Conservation (phyloP, 1,140 invertebrate genomes). For the Conopomorpha cramerella region DNA sequence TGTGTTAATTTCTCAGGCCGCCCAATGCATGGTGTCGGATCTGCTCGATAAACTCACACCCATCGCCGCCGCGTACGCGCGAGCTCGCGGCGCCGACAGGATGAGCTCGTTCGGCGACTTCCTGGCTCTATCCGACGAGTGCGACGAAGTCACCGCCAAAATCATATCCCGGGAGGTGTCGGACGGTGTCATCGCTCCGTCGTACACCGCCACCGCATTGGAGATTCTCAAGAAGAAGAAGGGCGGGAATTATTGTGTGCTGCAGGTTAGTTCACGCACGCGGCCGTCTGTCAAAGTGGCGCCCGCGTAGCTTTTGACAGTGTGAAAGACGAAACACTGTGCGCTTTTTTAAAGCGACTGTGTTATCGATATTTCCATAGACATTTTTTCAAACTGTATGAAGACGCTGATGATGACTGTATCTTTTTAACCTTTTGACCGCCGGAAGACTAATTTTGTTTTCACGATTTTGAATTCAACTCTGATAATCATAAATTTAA, state of each 20-base stretch:
- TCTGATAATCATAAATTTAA: too few relatives aligned
- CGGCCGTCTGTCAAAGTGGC: too few relatives aligned
- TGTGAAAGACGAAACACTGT: too few relatives aligned
- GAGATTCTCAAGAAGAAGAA: conserved; percentile 95
- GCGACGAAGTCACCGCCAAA: conserved; percentile 84
- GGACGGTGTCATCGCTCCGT: conserved; percentile 95
- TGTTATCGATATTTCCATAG: too few relatives aligned
- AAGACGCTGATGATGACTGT: too few relatives aligned
- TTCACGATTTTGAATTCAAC: too few relatives aligned
- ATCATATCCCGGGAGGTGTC: conserved; percentile 85
- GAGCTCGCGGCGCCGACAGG: conserved; percentile 94
- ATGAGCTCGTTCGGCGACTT: conserved; percentile 99
- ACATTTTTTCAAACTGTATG: too few relatives aligned
- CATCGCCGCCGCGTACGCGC: conserved; percentile 91
- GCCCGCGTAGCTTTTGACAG: too few relatives aligned
- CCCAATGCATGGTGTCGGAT: conserved; percentile 94
- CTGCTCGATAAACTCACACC: conserved; percentile 76
- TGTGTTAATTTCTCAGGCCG: conserved; percentile 64
- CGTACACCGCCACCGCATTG: conserved; percentile 83
- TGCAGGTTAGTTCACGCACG: conserved; percentile 64
- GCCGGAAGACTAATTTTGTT: too few relatives aligned
- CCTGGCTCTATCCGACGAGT: conserved; percentile 89
- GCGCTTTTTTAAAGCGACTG: too few relatives aligned
- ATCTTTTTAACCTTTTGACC: too few relatives aligned
- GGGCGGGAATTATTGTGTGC: conserved; percentile 88